Base-by-base conservation (phyloP, 1,140 invertebrate genomes). In the Lamellibrachia luymesi region DNA sequence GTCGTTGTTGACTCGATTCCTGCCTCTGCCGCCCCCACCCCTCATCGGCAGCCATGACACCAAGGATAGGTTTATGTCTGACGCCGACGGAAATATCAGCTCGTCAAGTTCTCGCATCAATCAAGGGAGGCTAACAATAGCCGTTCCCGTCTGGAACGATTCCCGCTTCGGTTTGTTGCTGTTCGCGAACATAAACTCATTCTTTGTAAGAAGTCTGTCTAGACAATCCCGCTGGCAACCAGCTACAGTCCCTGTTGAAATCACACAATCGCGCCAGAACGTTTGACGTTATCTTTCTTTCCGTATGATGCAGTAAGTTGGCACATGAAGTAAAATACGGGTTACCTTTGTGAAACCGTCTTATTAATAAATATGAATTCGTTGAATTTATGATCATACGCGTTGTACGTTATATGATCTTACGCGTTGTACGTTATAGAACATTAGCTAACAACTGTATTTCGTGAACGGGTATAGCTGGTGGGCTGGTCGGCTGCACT, bases 121-220 rank as follows among this genome's bases (percentile, higher is more conserved):
- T 80, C 64, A 80, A 80, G 64, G 64, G 25, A 80, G 17, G 64
- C 64, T 80, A 80, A 80, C 64, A 80, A 80, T 80, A 80, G 64
- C 13, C 25, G 64, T 80, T 80, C 13, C 64, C 64, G 64, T 80
- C 64, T 80, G 64, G 25, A 80, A 80, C 25, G 5, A 80, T 80
- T 80, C 64, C 64, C 64, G 64, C 64, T 80, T 80, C 64, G 64
- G 64, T 80, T 80, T 80, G 64, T 80, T 80, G 64, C 64, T 80
- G 64, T 8, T 80, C 64, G 64, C 64, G 5, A 80, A 80, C 64
- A 80, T 80, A 80, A 80, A 80, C 64, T 80, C 64, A 80, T 80
- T 80, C 64, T 17, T 80, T 80, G 64, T 80, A 80, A 80, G 64
- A 80, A 80, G 7, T 22, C 64, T 22, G 64, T 80, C 64, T 80